Evolutionary conservation across 2,797 vertebrate genomes (phyloP), one percentile per base, ranked within the genome.

Genomic region (Valencia hispanica): DNA sequence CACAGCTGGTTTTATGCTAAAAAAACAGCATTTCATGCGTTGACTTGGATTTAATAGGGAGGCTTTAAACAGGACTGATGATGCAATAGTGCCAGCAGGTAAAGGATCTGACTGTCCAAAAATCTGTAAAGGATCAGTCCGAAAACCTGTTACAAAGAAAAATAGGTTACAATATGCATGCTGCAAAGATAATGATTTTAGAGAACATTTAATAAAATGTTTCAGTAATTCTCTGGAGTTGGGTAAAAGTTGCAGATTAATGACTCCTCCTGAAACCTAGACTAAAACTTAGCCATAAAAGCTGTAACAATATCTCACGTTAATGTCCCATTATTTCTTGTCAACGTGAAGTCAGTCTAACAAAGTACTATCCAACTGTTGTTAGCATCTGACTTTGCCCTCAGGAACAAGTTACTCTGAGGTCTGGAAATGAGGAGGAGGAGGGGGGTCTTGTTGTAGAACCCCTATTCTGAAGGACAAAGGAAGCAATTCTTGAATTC

Each of bases 1-100:
- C 34, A 51, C 45, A 0, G 82, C 63, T 27, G 81, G 55, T 83
- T 50, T 84, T 72, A 76, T 61, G 4, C 59, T 84, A 27, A 78
- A 81, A 0, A 84, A 73, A 88, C 86, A 84, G 6, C 25, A 69
- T 57, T 80, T 85, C 30, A 91, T 53, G 72, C 69, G 27, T 5
- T 51, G 74, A 30, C 84, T 85, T 4, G 80, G 86, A 2, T 76
- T 82, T 3, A 34, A 41, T 0, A 34, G 57, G n/a, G 83, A 69
- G n/a, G 70, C 7, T 74, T 59, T 86, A 1, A 75, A 68, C 0
- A 78, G 73, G 27, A 7, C 34, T 17, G 75, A 59, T 74, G 82
- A 41, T 11, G 79, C 25, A 0, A 50, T 61, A 43, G 41, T 12
- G 34, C 68, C 41, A 66, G 48, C 25, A 0, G 11, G 68, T 18